Conservation (phyloP, 2,888 invertebrate genomes). For the Pachymerium ferrugineum region DNA sequence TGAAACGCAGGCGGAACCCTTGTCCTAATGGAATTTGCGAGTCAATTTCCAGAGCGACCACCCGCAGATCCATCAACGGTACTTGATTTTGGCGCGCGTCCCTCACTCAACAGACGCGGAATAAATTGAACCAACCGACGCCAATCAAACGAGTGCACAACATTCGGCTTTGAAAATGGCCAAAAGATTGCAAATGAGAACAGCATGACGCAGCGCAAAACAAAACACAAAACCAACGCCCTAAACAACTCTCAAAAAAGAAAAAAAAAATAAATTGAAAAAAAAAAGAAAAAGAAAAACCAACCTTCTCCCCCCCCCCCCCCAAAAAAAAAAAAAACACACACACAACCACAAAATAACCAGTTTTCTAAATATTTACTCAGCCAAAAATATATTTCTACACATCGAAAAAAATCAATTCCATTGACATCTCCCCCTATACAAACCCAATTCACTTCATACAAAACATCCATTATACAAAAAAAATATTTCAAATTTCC, state of each 20-base stretch:
- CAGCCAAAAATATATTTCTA: too few species aligned
- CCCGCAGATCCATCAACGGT: slow-evolving; percentile 11
- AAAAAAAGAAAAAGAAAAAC: neutral
- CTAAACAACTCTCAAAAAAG: neutral
- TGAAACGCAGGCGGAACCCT: slow-evolving; percentile 1
- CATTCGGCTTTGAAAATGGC: neutral
- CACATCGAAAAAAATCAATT: too few species aligned
- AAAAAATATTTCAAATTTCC: too few species aligned
- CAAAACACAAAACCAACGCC: neutral
- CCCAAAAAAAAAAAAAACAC: too few species aligned
- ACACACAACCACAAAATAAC: too few species aligned
- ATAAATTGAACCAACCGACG: slow-evolving; percentile 6
- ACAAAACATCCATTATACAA: too few species aligned
- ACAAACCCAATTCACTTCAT: too few species aligned
- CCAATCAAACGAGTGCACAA: neutral
- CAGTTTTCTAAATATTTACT: too few species aligned
- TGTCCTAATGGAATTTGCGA: neutral
- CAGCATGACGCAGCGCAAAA: slow-evolving; percentile 2
- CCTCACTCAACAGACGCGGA: neutral
- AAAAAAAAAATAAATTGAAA: neutral
- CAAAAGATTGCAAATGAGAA: neutral
- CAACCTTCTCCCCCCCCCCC: too few species aligned
- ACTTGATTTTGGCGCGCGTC: slow-evolving; percentile 9
- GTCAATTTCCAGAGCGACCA: slow-evolving; percentile 11
- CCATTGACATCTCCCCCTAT: too few species aligned